These are phyloP conservation scores for Empis stercorea DNA, from an alignment of 2,888 invertebrate genomes.

Conservation along the genomic window DNA sequence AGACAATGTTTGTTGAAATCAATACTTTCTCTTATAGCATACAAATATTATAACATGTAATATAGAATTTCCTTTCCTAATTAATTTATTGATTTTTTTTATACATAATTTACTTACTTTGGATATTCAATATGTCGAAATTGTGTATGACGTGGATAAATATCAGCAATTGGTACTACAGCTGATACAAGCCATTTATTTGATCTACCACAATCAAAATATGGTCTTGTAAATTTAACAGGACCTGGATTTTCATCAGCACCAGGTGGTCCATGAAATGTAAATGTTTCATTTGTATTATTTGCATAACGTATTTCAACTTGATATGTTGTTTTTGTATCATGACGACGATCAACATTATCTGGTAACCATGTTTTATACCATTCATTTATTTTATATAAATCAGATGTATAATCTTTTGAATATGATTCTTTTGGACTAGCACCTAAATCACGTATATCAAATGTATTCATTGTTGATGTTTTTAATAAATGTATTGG, in stretches of 20 bases:
- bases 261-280: conserved; percentile 88
- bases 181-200: conserved; percentile 94
- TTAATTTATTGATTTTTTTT: too few relatives aligned
- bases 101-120: conserved; percentile 63
- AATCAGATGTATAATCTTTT: conserved; percentile 80
- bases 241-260: conserved; percentile 87
- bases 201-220: conserved; percentile 90
- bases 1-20: too few relatives aligned
- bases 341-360: conserved; percentile 64
- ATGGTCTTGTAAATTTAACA: conserved; percentile 86
- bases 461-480: conserved; percentile 87
- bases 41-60: too few relatives aligned
- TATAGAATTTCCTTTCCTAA: too few relatives aligned
- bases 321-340: conserved; percentile 84
- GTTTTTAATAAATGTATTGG: conserved; percentile 90
- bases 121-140: conserved; percentile 90
- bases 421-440: conserved; percentile 65
- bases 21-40: too few relatives aligned
- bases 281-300: conserved; percentile 89
- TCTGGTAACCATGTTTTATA: conserved; percentile 87
- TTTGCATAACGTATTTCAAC: conserved; percentile 90
- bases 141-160: conserved; percentile 84
- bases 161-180: conserved; percentile 88
- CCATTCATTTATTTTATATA: conserved; percentile 90
- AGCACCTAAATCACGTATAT: conserved; percentile 74